Conservation (phyloP, 1,140 invertebrate species). For the Bactericera cockerelli region DNA sequence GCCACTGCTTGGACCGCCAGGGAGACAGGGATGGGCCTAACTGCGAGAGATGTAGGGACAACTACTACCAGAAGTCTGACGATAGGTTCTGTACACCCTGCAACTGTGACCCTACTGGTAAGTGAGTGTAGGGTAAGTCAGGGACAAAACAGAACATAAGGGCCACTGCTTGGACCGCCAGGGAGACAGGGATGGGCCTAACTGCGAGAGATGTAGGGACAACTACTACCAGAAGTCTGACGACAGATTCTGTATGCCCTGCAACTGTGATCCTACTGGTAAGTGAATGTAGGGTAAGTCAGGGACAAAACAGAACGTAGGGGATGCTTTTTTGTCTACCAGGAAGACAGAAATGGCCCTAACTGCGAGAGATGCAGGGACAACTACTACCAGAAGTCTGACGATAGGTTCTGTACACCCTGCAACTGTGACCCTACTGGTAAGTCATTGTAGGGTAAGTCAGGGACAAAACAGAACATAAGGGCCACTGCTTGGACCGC, state of each 20-base stretch:
- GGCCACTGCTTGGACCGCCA: conserved; percentile 91
- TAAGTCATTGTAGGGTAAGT: too few relatives aligned
- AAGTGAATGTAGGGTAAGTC: conserved; percentile 73
- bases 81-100: conserved; percentile 83
- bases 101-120: conserved; percentile 95
- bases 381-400: conserved; percentile 63
- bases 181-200: conserved; percentile 81
- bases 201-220: conserved; percentile 84
- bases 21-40: conserved; percentile 87
- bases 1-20: conserved; percentile 86
- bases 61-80: conserved; percentile 56
- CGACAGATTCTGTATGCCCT: conserved; percentile 66
- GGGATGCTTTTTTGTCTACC: conserved; percentile 89
- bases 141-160: conserved; percentile 79
- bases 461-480: conserved; percentile 80
- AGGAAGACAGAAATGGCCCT: conserved; percentile 78
- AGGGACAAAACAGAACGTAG: conserved; percentile 86
- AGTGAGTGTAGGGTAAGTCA: conserved; percentile 86
- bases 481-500: conserved; percentile 93
- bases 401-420: conserved; percentile 59
- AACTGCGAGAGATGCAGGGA: conserved; percentile 88
- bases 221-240: conserved; percentile 62
- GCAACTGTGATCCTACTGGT: conserved; percentile 76
- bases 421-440: conserved; percentile 79
- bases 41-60: conserved; percentile 83